Evolutionary conservation across 2,888 invertebrate species (phyloP).

Genomic region (Lasioglossum lativentre): DNA sequence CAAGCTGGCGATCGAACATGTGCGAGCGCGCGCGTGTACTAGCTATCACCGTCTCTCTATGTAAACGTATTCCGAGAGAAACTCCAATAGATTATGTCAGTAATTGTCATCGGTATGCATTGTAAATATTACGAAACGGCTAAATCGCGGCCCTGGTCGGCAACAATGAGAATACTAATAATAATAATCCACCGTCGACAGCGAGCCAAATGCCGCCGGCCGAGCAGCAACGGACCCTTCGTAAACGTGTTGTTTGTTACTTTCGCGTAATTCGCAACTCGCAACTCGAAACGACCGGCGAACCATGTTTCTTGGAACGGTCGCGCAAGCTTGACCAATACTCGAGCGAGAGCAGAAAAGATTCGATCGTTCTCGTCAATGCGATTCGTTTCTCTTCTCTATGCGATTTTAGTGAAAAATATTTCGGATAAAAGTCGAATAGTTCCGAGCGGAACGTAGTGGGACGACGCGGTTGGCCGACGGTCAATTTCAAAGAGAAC

Average conservation of each 20-base stretch:
- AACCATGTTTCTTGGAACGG: background rate
- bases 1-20: conserved; percentile 43
- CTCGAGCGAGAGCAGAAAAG: background rate
- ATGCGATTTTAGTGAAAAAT: background rate
- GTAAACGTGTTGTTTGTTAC: background rate
- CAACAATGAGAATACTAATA: background rate
- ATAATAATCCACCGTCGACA: conserved; percentile 21
- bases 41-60: conserved; percentile 57
- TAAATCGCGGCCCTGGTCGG: conserved; percentile 38
- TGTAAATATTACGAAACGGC: conserved; percentile 68
- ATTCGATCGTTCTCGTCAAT: too few species aligned
- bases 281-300: background rate
- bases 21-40: conserved; percentile 48
- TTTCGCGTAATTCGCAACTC: too few species aligned
- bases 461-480: background rate
- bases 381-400: too few species aligned
- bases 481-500: background rate
- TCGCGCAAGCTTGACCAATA: background rate
- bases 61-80: conserved; percentile 62
- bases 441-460: background rate
- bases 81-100: conserved; percentile 60
- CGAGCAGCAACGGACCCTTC: conserved; percentile 7
- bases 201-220: background rate
- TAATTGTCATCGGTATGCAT: conserved; percentile 68
- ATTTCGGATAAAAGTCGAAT: background rate